phyloP scores from a whole-genome alignment of 1,140 invertebrate species.

The Drosophila azteca region DNA sequence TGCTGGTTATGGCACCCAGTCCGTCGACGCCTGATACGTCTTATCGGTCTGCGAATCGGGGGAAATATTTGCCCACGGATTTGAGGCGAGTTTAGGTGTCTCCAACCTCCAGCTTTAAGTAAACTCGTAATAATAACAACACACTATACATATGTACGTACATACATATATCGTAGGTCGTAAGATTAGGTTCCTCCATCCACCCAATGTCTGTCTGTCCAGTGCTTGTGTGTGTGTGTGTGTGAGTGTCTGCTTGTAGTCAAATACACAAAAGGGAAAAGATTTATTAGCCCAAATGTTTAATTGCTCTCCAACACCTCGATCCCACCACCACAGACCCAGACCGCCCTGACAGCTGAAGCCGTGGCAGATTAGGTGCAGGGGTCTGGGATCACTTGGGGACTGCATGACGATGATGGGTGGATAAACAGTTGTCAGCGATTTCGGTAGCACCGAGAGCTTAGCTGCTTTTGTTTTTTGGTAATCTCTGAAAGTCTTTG shows the following conservation, averaged over 20 bases:
- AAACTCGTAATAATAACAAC: constrained; percentile 23
- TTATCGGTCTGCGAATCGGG: constrained; percentile 23
- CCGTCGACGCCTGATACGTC: constrained; percentile 37
- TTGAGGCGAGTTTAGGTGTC: constrained; percentile 25
- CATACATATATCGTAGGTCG: too few species aligned
- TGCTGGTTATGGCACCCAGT: constrained; percentile 56
- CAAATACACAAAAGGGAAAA: constrained; percentile 19
- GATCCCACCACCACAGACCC: too few species aligned
- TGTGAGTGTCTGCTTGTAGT: constrained; percentile 28
- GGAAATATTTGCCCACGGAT: constrained; percentile 51
- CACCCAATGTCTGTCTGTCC: constrained; percentile 23
- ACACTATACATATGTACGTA: too few species aligned
- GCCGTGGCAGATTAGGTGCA: not conserved
- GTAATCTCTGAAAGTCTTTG: too few species aligned
- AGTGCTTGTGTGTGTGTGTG: not conserved
- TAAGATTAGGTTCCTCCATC: constrained; percentile 12
- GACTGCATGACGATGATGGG: constrained; percentile 1
- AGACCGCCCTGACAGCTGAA: not conserved
- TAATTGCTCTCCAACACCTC: not conserved
- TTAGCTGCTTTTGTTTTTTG: not conserved
- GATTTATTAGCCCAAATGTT: constrained; percentile 19
- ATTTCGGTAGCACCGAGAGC: constrained; percentile 15
- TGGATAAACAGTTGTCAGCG: constrained; percentile 1
- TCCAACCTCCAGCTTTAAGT: constrained; percentile 51
- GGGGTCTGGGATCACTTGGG: constrained; percentile 8